Percentiles rank a stretch among this genome's conserved stretches.
Evolutionary conservation across 2,888 invertebrate genomes (phyloP).

Genomic region (Xanthia togata): DNA sequence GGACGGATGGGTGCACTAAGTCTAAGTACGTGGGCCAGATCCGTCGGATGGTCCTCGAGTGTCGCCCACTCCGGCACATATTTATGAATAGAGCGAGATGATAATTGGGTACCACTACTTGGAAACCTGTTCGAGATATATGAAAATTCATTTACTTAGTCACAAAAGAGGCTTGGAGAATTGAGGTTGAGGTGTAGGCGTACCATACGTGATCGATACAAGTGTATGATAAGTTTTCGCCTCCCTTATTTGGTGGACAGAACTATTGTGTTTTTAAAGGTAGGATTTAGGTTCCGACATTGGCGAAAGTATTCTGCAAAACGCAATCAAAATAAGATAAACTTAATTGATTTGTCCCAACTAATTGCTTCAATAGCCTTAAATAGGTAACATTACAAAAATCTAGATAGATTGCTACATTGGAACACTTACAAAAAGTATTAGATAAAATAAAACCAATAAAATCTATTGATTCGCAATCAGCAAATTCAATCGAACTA

Average conservation of each 20-base stretch:
- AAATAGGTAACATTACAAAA: not conserved
- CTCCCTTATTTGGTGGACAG: slow-evolving; percentile 18
- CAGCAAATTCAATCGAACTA: slow-evolving; percentile 8
- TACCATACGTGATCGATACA: slow-evolving; percentile 31
- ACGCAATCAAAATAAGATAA: slow-evolving; percentile 8
- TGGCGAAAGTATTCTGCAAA: not conserved
- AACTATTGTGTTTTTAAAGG: not conserved
- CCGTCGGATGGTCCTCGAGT: slow-evolving; percentile 54
- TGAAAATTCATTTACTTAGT: slow-evolving; percentile 51
- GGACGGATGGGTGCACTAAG: slow-evolving; percentile 62
- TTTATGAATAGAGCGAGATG: slow-evolving; percentile 48
- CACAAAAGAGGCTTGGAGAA: slow-evolving; percentile 30
- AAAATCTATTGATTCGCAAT: slow-evolving; percentile 20
- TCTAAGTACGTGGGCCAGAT: slow-evolving; percentile 61
- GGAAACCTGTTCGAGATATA: slow-evolving; percentile 45
- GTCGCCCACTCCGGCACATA: slow-evolving; percentile 60
- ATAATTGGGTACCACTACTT: slow-evolving; percentile 56
- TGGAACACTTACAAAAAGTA: not conserved
- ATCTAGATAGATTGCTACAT: not conserved
- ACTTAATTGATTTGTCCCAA: not conserved
- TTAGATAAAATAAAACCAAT: slow-evolving; percentile 1
- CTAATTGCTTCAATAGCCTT: not conserved
- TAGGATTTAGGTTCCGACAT: not conserved
- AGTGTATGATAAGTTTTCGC: slow-evolving; percentile 21
- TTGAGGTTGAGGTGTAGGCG: slow-evolving; percentile 35